Conservation (phyloP, 2,113 vertebrate genomes). For the Pipra filicauda region DNA sequence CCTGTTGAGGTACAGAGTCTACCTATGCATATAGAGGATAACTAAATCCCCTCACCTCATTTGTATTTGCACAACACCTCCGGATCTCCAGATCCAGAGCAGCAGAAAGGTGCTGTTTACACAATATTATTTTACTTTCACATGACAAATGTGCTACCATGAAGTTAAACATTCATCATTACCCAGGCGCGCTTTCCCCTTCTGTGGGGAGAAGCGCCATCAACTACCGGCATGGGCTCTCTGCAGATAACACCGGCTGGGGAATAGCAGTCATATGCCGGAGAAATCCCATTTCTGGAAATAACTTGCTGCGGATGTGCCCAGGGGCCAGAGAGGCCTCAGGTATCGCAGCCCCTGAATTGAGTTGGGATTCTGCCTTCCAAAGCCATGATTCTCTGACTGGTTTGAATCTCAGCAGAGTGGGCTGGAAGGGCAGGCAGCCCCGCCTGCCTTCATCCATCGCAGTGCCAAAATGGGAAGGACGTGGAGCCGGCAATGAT, state of each 20-base stretch:
- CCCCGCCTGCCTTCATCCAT: conserved; percentile 63
- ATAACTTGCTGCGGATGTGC: not conserved
- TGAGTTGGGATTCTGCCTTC: conserved; percentile 6
- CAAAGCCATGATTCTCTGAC: conserved; percentile 46
- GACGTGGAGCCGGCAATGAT: conserved; percentile 63
- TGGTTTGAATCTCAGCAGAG: conserved; percentile 56
- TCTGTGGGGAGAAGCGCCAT: not conserved
- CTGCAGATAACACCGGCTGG: not conserved
- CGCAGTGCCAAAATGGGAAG: conserved; percentile 59
- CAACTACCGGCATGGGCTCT: not conserved
- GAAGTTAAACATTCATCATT: conserved; percentile 13
- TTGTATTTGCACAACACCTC: not conserved
- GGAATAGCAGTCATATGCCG: not conserved
- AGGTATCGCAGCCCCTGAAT: not conserved
- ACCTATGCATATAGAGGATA: not conserved
- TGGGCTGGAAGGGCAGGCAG: conserved; percentile 47
- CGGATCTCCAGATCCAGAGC: not conserved
- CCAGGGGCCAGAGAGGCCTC: not conserved
- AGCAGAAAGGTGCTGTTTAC: not conserved
- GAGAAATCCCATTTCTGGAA: not conserved
- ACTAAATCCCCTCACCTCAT: not conserved
- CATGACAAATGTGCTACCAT: not conserved
- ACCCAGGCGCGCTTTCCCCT: not conserved
- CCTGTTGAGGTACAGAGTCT: not conserved
- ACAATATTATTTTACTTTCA: conserved; percentile 24